Conservation (phyloP, 2,888 invertebrate genomes). For the Macrosiphum euphorbiae region DNA sequence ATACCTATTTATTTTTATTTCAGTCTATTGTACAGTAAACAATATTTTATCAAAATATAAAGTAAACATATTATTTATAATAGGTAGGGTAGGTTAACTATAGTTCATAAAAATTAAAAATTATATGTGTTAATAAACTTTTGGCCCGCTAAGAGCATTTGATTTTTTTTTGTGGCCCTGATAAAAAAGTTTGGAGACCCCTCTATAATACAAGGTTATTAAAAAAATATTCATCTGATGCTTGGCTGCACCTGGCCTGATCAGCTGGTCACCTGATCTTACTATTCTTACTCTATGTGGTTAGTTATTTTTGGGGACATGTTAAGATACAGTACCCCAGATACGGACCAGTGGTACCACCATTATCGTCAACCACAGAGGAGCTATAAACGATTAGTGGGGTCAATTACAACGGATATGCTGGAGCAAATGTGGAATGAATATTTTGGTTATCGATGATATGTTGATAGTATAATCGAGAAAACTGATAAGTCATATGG, state of each 20-base stretch:
- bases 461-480: background rate
- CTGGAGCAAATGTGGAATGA: background rate
- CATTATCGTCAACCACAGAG: background rate
- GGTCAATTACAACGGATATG: background rate
- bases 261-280: background rate
- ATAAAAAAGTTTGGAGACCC: too few relatives aligned
- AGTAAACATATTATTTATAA: too few relatives aligned
- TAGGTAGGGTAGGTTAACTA: too few relatives aligned
- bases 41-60: too few relatives aligned
- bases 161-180: too few relatives aligned
- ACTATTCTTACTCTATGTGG: background rate
- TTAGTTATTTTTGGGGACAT: background rate
- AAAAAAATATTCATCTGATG: background rate
- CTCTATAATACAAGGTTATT: background rate
- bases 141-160: too few relatives aligned
- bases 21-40: too few relatives aligned
- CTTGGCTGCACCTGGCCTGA: background rate
- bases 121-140: too few relatives aligned
- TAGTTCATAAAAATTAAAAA: too few relatives aligned
- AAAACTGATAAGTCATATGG: background rate
- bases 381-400: background rate
- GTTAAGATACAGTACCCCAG: background rate
- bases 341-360: background rate
- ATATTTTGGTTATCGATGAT: background rate
- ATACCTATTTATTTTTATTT: too few relatives aligned